phyloP scores from a whole-genome alignment of 2,113 vertebrate species.

The Ctenodactylus gundi region DNA sequence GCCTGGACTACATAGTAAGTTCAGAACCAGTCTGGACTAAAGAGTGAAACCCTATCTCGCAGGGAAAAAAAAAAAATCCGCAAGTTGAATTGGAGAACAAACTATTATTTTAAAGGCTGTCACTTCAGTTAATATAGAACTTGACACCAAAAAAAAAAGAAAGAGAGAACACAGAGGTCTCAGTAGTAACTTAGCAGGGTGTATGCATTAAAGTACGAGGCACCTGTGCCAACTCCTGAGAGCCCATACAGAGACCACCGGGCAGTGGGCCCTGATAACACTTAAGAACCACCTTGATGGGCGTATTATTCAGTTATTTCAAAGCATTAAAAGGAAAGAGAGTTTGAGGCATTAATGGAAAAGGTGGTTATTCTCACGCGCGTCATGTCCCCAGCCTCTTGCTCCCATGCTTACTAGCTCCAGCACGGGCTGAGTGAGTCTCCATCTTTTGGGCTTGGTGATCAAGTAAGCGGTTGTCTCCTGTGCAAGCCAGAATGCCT shows the following conservation, averaged over 20 bases:
- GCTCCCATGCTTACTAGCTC: not conserved
- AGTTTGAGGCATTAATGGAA: not conserved
- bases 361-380: not conserved
- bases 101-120: slow-evolving; percentile 37
- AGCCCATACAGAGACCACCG: not conserved
- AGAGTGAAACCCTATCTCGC: no score
- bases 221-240: no score
- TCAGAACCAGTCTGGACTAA: no score
- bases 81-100: not conserved
- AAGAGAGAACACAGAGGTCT: no score
- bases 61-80: not conserved
- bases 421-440: not conserved
- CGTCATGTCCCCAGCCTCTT: no score
- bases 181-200: not conserved
- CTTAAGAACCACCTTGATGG: not conserved
- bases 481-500: not conserved
- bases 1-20: no score
- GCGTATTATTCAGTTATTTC: not conserved
- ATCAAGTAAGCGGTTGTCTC: not conserved
- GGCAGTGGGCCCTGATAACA: not conserved
- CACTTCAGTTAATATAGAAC: not conserved
- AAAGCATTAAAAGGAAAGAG: not conserved
- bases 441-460: not conserved
- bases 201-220: not conserved
- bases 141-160: not conserved